These are phyloP conservation scores for Canis aureus DNA, from an alignment of 2,113 vertebrate species.

Conservation along the genomic window DNA sequence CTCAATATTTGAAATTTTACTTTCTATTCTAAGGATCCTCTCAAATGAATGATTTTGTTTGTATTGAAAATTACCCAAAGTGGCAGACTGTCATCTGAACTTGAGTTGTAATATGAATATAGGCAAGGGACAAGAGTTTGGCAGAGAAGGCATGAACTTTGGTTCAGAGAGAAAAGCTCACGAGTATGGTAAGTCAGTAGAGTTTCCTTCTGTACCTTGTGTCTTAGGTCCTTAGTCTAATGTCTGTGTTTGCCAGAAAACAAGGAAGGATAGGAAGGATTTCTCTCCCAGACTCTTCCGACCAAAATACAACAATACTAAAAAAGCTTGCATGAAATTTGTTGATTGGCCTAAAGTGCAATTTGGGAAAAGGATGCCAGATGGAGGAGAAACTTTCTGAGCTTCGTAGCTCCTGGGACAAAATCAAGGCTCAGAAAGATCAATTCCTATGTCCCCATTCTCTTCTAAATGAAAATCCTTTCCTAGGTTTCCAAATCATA, in stretches of 20 bases:
- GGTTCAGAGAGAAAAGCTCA: neutral
- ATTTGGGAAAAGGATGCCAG: neutral
- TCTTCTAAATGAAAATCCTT: neutral
- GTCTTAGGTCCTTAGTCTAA: neutral
- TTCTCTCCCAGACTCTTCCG: neutral
- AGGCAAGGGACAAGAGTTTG: too few relatives aligned
- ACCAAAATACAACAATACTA: neutral
- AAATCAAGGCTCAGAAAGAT: neutral
- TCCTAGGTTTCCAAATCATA: neutral
- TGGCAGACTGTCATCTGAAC: neutral
- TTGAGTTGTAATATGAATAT: neutral
- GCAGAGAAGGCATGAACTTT: neutral
- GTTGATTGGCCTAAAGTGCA: neutral
- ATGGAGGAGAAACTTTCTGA: neutral
- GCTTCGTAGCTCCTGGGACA: neutral
- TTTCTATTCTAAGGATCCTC: neutral
- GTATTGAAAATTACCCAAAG: neutral
- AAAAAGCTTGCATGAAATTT: neutral
- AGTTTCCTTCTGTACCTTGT: neutral
- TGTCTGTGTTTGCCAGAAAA: neutral
- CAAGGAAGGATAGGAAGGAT: neutral
- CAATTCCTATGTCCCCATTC: neutral
- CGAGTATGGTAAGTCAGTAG: accelerated
- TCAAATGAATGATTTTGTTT: neutral
- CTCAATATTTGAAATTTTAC: neutral